Evolutionary conservation across 2,113 vertebrate species (phyloP), one percentile per base, ranked within the genome.

Genomic region (Anser brachyrhynchus): DNA sequence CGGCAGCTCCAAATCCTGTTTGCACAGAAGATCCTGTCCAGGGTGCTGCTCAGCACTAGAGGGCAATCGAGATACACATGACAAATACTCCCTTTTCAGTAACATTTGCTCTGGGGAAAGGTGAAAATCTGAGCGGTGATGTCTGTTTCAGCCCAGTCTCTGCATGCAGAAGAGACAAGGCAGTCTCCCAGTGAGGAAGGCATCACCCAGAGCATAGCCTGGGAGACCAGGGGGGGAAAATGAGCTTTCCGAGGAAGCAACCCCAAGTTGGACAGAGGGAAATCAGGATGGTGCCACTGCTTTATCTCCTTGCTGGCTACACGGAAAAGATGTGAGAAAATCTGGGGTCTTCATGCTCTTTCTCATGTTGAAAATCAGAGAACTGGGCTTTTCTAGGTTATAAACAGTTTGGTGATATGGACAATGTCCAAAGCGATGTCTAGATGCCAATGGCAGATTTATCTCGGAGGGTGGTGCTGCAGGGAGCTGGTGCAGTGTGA

Each of bases 61-160:
- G 96, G 97, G 97, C 97, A 97, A 95, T 93, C 54, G 28, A 96
- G 74, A 77, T 41, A 80, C 92, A 62, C 72, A 39, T 7, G 76
- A 14, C 43, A 20, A 65, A 64, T 62, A 29, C 4, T 31, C 33
- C 43, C 14, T 37, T 72, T 28, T 70, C 15, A 13, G 3, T 20
- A 1, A 8, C 0, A 0, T 62, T 39, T 21, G 33, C 73, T 5
- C 39, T 41, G 29, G 46, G 74, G 17, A 62, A 81, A 86, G 69
- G 72, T 73, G 70, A 82, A 79, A 82, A 88, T 41, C 17, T 12
- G 89, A 91, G 66, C 80, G n/a, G 65, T 2, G 70, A 75, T 62
- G 65, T 71, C 54, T 76, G 66, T 73, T 73, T 66, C 74, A 82
- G 80, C 13, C 80, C 31, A 8, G 1, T 13, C 43, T 81, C 39